Conservation (phyloP, 1,140 invertebrate genomes). For the Leptoteleia sp. region DNA sequence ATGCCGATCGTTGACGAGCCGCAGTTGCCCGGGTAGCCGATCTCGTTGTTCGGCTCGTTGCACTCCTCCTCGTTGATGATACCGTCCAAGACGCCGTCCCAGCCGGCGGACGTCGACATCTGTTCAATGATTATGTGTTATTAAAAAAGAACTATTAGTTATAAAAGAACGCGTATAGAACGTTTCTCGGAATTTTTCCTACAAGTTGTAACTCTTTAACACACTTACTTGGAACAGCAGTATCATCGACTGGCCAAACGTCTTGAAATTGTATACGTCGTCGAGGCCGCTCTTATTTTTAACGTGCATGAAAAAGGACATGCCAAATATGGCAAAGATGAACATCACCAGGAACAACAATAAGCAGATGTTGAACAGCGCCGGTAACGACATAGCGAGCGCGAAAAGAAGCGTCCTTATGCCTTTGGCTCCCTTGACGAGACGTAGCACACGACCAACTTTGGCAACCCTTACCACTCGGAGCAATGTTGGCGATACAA, state of each 20-base stretch:
- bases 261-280: slow-evolving; percentile 99
- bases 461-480: slow-evolving; percentile 98
- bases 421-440: slow-evolving; percentile 98
- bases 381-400: slow-evolving; percentile 98
- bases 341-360: slow-evolving; percentile 99
- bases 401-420: slow-evolving; percentile 98
- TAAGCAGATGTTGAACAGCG: slow-evolving; percentile 99
- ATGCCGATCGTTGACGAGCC: slow-evolving; percentile 96
- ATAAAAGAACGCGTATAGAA: too few species aligned
- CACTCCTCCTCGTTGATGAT: slow-evolving; percentile 98
- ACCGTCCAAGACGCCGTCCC: slow-evolving; percentile 96
- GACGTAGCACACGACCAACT: slow-evolving; percentile 96
- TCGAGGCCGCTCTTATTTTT: slow-evolving; percentile 96
- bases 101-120: slow-evolving; percentile 99
- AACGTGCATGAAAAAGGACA: slow-evolving; percentile 99
- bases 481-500: slow-evolving; percentile 97
- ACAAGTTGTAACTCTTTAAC: too few species aligned
- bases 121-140: slow-evolving; percentile 72
- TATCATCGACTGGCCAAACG: slow-evolving; percentile 99
- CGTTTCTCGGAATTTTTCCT: too few species aligned
- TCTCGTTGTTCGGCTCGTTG: slow-evolving; percentile 91
- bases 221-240: slow-evolving; percentile 93
- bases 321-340: slow-evolving; percentile 99
- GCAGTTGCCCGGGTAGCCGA: slow-evolving; percentile 94
- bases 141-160: too few species aligned